A percentile compares a stretch with the other conserved stretches of the same genome.
Conservation (phyloP, 1,140 invertebrate genomes). For the Asbolus verrucosus region DNA sequence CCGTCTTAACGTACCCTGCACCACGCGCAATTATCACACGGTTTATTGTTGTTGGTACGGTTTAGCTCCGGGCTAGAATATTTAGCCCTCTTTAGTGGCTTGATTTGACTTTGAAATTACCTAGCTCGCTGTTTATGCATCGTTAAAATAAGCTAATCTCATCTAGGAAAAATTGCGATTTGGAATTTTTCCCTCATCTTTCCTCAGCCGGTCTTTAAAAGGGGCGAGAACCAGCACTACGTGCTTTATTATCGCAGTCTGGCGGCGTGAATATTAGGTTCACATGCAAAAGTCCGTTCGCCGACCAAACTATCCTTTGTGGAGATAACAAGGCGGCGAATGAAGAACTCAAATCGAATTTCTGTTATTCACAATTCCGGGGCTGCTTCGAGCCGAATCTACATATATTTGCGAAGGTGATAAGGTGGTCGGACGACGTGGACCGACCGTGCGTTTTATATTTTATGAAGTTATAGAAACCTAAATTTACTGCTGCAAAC, state of each 20-base stretch:
- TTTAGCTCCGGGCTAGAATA: slow-evolving; percentile 59
- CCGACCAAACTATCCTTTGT: slow-evolving; percentile 61
- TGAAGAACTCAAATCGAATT: slow-evolving; percentile 64
- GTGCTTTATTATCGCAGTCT: slow-evolving; percentile 46
- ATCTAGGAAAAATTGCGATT: slow-evolving; percentile 48
- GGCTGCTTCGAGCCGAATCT: slow-evolving; percentile 57
- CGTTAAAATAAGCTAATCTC: slow-evolving; percentile 51
- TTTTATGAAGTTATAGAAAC: slow-evolving; percentile 56
- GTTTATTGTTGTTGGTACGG: slow-evolving; percentile 61
- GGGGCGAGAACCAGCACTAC: slow-evolving; percentile 6
- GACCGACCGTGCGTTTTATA: slow-evolving; percentile 54
- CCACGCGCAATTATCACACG: slow-evolving; percentile 60
- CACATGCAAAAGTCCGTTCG: slow-evolving; percentile 56
- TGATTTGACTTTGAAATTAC: slow-evolving; percentile 65
- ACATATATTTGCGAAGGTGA: slow-evolving; percentile 62
- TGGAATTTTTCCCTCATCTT: too few species aligned
- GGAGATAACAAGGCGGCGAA: slow-evolving; percentile 58
- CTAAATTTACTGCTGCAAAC: too few species aligned
- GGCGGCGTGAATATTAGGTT: slow-evolving; percentile 56
- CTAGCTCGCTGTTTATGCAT: slow-evolving; percentile 56
- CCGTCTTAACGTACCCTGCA: slow-evolving; percentile 52
- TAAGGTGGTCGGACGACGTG: slow-evolving; percentile 56
- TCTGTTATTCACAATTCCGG: slow-evolving; percentile 61
- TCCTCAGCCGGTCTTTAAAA: too few species aligned
- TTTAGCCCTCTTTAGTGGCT: slow-evolving; percentile 61